Evolutionary conservation across 1,140 invertebrate genomes (phyloP), one percentile per base, ranked within the genome.

Genomic region (Grapholita molesta): DNA sequence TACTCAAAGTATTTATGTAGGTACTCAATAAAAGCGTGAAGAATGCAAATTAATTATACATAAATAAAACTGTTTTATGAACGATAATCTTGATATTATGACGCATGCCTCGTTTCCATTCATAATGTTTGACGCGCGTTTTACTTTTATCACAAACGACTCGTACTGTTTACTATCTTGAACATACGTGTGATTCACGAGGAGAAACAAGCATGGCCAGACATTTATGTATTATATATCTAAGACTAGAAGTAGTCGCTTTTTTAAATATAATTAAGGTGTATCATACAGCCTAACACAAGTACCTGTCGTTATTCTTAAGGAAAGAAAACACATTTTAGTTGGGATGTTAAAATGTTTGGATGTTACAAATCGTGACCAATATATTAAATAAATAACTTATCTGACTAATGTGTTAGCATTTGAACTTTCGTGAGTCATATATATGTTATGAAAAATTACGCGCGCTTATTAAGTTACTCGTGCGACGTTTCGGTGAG

Each of bases 51-150:
- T 21, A 3, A 21, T 32, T 30, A 15, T 32, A 6, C 12, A 15
- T 28, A 25, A 61, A 25, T 61, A 32, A 25, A 57, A 57, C 12
- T 57, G 21, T 24, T n/a, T 6, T n/a, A 57, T 28, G 8, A 57
- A 57, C 53, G 15, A 57, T 57, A 53, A 0, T 12, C 6, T 28
- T n/a, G 8, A 61, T 25, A 30, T 32, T 15, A 18, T 61, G 28
- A 61, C 55, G 55, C 55, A 61, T 61, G 55, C n/a, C 24, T 28
- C 15, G 15, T 21, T 61, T 61, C 25, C 55, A 61, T 61, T 61
- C 55, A 61, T 61, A 61, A 32, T 61, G 32, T 8, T 61, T 61
- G n/a, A 61, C 55, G 55, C 21, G 23, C 53, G 52, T 24, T 53
- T 57, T 57, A 28, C 42, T 48, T 55, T 55, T 55, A 55, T 55